A percentile compares a stretch with the other conserved stretches of the same genome.
phyloP scores from a whole-genome alignment of 2,888 invertebrate species.

The Caenorhabditis zanzibari region DNA sequence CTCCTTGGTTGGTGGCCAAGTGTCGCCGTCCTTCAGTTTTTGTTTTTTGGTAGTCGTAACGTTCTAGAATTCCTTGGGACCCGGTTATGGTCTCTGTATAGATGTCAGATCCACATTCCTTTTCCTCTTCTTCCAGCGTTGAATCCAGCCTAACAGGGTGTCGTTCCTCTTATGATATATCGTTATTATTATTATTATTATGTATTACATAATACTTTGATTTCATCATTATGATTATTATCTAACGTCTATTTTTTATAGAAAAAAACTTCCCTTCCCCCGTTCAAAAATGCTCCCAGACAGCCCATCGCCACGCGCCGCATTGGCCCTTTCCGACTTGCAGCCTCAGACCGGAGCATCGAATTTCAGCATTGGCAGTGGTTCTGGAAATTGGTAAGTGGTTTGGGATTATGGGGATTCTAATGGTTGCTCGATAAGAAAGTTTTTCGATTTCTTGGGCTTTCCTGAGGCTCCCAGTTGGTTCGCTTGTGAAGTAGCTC shows the following conservation, averaged over 20 bases:
- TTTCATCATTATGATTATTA: background rate
- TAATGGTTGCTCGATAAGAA: no score
- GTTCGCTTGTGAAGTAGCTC: no score
- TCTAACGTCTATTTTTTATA: background rate
- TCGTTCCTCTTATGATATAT: constrained; percentile 20
- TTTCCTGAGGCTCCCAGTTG: no score
- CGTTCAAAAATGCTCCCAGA: constrained; percentile 82
- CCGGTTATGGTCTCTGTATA: background rate
- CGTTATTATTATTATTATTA: no score
- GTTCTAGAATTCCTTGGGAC: constrained; percentile 1
- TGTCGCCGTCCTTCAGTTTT: background rate
- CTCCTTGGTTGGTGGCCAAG: background rate
- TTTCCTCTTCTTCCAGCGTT: constrained; percentile 11
- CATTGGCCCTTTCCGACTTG: constrained; percentile 82
- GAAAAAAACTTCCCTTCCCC: constrained; percentile 8
- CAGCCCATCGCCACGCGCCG: constrained; percentile 82
- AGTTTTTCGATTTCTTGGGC: no score
- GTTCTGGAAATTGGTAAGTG: constrained; percentile 78
- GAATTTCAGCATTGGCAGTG: constrained; percentile 73
- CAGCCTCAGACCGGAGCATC: constrained; percentile 79
- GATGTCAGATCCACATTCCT: constrained; percentile 13
- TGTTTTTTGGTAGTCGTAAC: constrained; percentile 8
- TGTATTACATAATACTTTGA: no score
- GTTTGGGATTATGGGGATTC: no score
- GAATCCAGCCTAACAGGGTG: constrained; percentile 13